Base-by-base conservation (phyloP, 37 sponge, comb jelly and placozoan species). In the Cliona cf. orientalis region DNA sequence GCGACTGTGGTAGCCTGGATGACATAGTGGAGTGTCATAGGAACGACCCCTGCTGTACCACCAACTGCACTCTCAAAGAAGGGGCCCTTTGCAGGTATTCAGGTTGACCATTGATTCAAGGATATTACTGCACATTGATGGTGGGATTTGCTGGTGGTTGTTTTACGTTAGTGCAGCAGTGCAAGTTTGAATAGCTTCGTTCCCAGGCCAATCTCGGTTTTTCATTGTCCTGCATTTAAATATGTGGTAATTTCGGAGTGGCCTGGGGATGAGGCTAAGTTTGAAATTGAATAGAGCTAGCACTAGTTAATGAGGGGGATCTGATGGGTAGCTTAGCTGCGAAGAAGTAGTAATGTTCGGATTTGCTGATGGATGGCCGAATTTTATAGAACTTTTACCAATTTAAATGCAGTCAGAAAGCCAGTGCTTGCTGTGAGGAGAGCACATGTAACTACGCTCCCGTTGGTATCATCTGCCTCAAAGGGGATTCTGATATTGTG, bases 21-120 rank as follows among this genome's bases (percentile, higher is more conserved):
- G 36, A 61, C 26, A 78, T 42, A 6, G 33, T 38, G n/a, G 33
- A 28, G 9, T 91, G 91, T 37, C 4, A 14, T 34, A 35, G 0
- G 12, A 76, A 35, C 0, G 91, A 91, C 53, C 74, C 83, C 3
- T 91, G 91, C 78, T 91, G 91, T 60, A 32, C 82, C 12, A 79
- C 75, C 21, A 86, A 91, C 62, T 91, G 91, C 59, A 76, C 83
- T 55, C 78, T 91, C 0, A 60, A 37, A 29, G 63, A 23, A 23
- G 79, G 83, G 7, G 82, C 86, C 3, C 26, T 19, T 2, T 91
- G 91, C 83, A 91, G 83, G 89, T 87, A 22, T 9, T 42, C n/a
- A 3, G 3, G 3, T 5, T 42, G 43, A 44, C 29, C 12, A 68
- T 68, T 68, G 12, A 14, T 14, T 36, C 37, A 36, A 23, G 6